Conservation (phyloP, 2,888 invertebrate genomes). For the Eretmocerus hayati region DNA sequence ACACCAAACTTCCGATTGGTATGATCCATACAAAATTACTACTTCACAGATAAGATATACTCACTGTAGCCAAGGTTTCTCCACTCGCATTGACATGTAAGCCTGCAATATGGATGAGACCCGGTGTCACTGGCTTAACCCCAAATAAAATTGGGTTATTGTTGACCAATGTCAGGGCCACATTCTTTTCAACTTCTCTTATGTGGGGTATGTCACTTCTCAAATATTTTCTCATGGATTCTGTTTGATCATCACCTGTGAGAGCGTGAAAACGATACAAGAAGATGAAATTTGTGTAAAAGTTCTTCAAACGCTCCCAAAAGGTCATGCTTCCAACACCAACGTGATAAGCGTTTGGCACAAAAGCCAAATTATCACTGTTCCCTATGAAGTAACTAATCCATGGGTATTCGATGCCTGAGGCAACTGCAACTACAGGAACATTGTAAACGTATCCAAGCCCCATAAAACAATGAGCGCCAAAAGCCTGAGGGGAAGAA, state of each 20-base stretch:
- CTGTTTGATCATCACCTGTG: constrained; percentile 23
- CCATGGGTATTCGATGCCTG: constrained; percentile 24
- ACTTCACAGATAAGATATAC: too few species aligned
- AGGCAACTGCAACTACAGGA: constrained; percentile 23
- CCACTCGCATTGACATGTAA: constrained; percentile 46
- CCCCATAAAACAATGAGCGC: constrained; percentile 30
- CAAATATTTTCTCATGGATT: constrained; percentile 28
- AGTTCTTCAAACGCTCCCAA: constrained; percentile 28
- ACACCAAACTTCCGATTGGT: too few species aligned
- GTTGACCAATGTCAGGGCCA: constrained; percentile 49
- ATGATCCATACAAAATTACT: too few species aligned
- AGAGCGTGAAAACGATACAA: constrained; percentile 10
- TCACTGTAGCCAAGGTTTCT: too few species aligned
- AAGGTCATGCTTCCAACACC: constrained; percentile 20
- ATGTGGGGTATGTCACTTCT: constrained; percentile 39
- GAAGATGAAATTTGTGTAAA: background rate
- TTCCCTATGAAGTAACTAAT: constrained; percentile 26
- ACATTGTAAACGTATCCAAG: constrained; percentile 29
- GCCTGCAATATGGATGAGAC: constrained; percentile 51
- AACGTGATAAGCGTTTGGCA: background rate
- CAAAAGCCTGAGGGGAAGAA: constrained; percentile 24
- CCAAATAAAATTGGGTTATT: constrained; percentile 48
- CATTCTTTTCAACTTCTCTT: constrained; percentile 44
- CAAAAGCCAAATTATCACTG: constrained; percentile 26
- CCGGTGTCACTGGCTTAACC: constrained; percentile 45